These are phyloP conservation scores for Lamellibrachia satsuma DNA, from an alignment of 2,888 invertebrate species.

Conservation along the genomic window DNA sequence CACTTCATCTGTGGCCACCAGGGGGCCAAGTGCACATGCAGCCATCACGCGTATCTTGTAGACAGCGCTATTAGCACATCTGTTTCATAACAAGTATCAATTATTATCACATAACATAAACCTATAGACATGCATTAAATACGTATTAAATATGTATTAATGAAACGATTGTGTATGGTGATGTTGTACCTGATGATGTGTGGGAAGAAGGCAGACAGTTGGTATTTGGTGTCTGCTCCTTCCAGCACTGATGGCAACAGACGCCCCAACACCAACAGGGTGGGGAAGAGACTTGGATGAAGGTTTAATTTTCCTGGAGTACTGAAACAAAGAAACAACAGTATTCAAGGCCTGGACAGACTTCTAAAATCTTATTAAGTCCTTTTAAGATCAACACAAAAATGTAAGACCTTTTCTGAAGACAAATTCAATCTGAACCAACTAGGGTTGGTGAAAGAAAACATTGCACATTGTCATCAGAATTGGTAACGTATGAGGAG, in stretches of 20 bases:
- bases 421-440: no score
- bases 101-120: not conserved
- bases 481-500: not conserved
- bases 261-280: constrained; percentile 80
- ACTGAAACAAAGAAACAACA: not conserved
- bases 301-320: constrained; percentile 45
- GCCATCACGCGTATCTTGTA: constrained; percentile 79
- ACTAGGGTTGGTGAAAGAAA: not conserved
- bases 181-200: constrained; percentile 67
- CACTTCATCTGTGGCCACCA: constrained; percentile 68
- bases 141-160: no score
- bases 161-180: not conserved
- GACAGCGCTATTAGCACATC: constrained; percentile 75
- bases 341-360: not conserved
- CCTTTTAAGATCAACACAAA: not conserved
- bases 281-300: constrained; percentile 78
- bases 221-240: constrained; percentile 75
- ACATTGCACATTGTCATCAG: not conserved
- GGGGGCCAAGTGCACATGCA: constrained; percentile 75
- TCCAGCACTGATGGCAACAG: constrained; percentile 81
- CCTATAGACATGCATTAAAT: not conserved
- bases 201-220: constrained; percentile 76
- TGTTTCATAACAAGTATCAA: constrained; percentile 18
- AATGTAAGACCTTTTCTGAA: no score
- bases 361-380: not conserved